Evolutionary conservation across 2,113 vertebrate genomes (phyloP).

Genomic region (Callipepla californica): DNA sequence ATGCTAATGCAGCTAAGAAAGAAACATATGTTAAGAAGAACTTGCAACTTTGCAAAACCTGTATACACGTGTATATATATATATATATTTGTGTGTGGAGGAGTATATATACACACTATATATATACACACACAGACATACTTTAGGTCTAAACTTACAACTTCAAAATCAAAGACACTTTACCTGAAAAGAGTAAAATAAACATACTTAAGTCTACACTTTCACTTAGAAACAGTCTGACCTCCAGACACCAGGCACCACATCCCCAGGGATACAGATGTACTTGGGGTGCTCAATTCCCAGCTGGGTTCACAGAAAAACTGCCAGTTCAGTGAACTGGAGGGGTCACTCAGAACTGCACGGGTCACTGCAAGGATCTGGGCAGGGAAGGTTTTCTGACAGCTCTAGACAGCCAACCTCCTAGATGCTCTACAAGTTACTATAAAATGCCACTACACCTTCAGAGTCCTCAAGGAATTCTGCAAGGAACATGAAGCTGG

Average conservation of each 20-base stretch:
- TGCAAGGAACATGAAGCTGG: not conserved
- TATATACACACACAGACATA: no score
- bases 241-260: not conserved
- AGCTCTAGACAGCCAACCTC: not conserved
- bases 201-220: not conserved
- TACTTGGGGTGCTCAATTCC: not conserved
- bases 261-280: rapidly evolving
- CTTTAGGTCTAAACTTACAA: no score
- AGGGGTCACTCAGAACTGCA: rapidly evolving
- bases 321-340: not conserved
- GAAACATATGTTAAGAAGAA: not conserved
- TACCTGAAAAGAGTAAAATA: not conserved
- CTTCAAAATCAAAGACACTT: not conserved
- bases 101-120: no score
- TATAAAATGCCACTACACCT: not conserved
- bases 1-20: not conserved
- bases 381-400: not conserved
- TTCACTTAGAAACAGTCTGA: not conserved
- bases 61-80: not conserved
- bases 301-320: not conserved
- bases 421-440: not conserved
- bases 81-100: no score
- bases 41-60: not conserved
- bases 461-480: not conserved
- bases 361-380: not conserved